Evolutionary conservation across 2,888 invertebrate species (phyloP), one percentile per base, ranked within the genome.

Genomic region (Nephrotoma guestfalica): DNA sequence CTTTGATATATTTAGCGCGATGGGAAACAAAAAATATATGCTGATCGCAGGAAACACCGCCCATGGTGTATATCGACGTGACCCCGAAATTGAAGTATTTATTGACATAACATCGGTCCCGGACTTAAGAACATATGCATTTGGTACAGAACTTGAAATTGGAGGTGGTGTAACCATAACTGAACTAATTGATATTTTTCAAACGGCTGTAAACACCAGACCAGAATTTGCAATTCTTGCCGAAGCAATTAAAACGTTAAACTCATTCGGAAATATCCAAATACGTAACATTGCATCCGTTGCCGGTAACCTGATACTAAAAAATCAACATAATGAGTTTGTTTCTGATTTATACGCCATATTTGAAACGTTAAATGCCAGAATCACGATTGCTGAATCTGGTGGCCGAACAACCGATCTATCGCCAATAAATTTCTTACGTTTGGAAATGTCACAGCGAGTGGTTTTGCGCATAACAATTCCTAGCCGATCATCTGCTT

Each of bases 11-110:
- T 91, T 94, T 85, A 88, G 89, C 41, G 89, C 89, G 41, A 89
- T 91, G 86, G 90, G 91, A 7, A 89, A 92, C 6, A 90, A 91
- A 3, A 91, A 92, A 9, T 95, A 95, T 88, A 93, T 94, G 90
- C 89, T 96, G 9, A 93, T 96, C 0, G 94, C 94, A 41, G 96
- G 96, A 15, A 96, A 96, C 89, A 96, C 96, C 0, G 95, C 94
- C 3, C 94, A 94, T 90, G 97, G 96, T 6, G 90, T 91, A 6
- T 91, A 89, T 87, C 89, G 90, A 6, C 83, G 88, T 40, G 86
- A 86, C 41, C 45, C 86, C 2, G 30, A 87, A 30, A 86, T 88
- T 87, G 91, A 92, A 88, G 89, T 93, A 6, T 92, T 94, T 83
- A 93, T 95, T 86, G 94, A 95, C 88, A 91, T 95, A 1, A 93